phyloP scores from a whole-genome alignment of 2,113 vertebrate genomes.

The Todiramphus chloris region DNA sequence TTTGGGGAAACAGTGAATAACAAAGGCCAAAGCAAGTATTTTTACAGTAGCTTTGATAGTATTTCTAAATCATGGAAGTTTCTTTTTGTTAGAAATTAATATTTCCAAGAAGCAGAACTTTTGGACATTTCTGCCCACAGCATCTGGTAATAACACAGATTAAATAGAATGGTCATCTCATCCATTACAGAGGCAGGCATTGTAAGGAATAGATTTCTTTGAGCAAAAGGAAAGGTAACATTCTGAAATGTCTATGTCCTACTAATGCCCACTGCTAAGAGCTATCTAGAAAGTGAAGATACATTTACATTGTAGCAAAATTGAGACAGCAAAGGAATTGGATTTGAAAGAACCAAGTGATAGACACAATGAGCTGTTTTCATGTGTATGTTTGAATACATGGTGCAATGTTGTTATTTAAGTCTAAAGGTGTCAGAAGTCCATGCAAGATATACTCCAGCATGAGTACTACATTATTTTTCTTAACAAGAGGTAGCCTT shows the following conservation, averaged over 20 bases:
- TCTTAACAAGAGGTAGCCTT: background rate
- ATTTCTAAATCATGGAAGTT: background rate
- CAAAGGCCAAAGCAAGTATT: background rate
- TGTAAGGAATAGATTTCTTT: background rate
- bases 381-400: background rate
- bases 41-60: background rate
- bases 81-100: background rate
- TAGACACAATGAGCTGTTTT: background rate
- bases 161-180: background rate
- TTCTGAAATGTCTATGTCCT: background rate
- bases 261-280: background rate
- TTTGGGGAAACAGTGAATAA: accelerated
- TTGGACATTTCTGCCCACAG: background rate
- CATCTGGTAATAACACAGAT: background rate
- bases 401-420: background rate
- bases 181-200: background rate
- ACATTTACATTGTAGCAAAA: accelerated
- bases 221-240: background rate
- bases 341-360: background rate
- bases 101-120: background rate
- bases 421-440: background rate
- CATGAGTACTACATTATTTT: background rate
- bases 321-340: background rate
- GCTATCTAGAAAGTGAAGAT: background rate
- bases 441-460: background rate